Base-by-base conservation (phyloP, 2,113 vertebrate species). In the Chascanopsetta lugubris region DNA sequence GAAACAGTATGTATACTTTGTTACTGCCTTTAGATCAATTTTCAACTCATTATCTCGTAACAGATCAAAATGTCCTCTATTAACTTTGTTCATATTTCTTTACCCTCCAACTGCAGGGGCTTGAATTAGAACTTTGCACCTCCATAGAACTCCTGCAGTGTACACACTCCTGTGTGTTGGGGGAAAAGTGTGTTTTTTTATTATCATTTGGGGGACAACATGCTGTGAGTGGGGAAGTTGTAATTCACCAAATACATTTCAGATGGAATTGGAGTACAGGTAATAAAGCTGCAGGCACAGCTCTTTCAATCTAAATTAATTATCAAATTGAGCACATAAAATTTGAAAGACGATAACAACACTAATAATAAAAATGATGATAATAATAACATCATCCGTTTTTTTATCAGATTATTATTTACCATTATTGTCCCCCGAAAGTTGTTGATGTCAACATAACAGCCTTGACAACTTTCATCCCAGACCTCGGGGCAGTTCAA, bases 171-270 rank as follows among this genome's bases (percentile, higher is more conserved):
- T n/a, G n/a, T n/a, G n/a, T n/a, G n/a, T n/a, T n/a, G n/a, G n/a
- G n/a, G n/a, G n/a, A n/a, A n/a, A n/a, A n/a, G n/a, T n/a, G n/a
- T n/a, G n/a, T n/a, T n/a, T n/a, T n/a, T n/a, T n/a, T n/a, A n/a
- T n/a, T n/a, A n/a, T n/a, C n/a, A n/a, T n/a, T n/a, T n/a, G n/a
- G 34, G 34, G 11, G 8, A 79, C 45, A 64, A 51, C 70, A 30
- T 51, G 82, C 74, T 71, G 74, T 38, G 79, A 59, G 54, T 6
- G 38, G 91, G 64, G 92, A 94, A 91, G 94, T 92, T 94, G 66
- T 84, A 79, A 83, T 74, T 83, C 69, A 76, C 43, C 49, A 20
- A 53, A 69, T 73, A 68, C 68, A 82, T 78, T 71, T 53, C 34
- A 66, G 48, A 77, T 34, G 53, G 75, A 71, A 61, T 15, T 4